Evolutionary conservation across 2,113 vertebrate species (phyloP), one percentile per base, ranked within the genome.

Genomic region (Nannospalax galili): DNA sequence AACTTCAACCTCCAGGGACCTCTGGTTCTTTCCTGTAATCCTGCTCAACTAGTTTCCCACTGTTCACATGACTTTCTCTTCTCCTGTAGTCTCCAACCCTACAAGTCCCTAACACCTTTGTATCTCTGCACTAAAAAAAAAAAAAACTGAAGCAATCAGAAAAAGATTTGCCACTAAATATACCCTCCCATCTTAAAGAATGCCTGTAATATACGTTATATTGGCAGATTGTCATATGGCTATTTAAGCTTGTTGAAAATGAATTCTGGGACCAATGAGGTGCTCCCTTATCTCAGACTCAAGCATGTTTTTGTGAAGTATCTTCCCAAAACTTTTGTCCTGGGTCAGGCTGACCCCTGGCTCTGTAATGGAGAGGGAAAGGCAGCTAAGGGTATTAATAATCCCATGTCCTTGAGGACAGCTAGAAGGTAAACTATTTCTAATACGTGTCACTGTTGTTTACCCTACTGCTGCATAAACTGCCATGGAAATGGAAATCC

Each of bases 101-200:
- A 14, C 1, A 30, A 65, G 80, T 70, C 15, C 19, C 5, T 75
- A 52, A 1, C 30, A 73, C 9, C 48, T 45, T 40, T 20, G 5
- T 56, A 40, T 19, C 22, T 3, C 89, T 62, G 60, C 75, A 42
- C 52, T 70, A 86, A 72, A 11, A 52, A 4, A 88, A 86, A 72
- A 11, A 52, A 4, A 88, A 75, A 64, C 11, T 5, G 10, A 81
- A 86, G 45, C 64, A 65, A 67, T 58, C 24, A 42, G 37, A 87
- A 90, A 86, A 84, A 90, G 86, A 7, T 32, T 82, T n/a, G 60
- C 45, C 14, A 62, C n/a, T 52, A 79, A 79, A 91, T 79, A 56
- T 40, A 15, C 62, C 60, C 32, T 65, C 32, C 32, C 42, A 8
- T 64, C 62, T 77, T 52, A 56, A 69, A 17, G 26, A 30, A 3